A percentile compares a stretch with the other conserved stretches of the same genome.
Evolutionary conservation across 1,140 invertebrate genomes (phyloP).

Genomic region (Zelostemma sp.): DNA sequence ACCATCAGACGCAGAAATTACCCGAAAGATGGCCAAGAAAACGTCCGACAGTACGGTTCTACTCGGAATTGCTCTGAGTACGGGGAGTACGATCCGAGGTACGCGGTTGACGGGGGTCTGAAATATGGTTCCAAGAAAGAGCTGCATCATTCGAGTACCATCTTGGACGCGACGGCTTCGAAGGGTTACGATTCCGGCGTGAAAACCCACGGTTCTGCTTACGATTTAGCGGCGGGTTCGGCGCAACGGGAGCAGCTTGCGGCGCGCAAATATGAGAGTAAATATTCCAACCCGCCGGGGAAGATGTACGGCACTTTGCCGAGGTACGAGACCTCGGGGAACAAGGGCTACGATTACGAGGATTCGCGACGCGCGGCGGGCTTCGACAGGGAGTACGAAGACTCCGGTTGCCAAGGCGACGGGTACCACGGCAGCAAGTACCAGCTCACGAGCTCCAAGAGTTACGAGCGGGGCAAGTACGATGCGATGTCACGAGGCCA

Average conservation of each 20-base stretch:
- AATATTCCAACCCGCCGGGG: slow-evolving; percentile 54
- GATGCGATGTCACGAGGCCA: slow-evolving; percentile 55
- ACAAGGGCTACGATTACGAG: slow-evolving; percentile 58
- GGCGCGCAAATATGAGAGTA: slow-evolving; percentile 54
- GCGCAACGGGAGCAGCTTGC: slow-evolving; percentile 45
- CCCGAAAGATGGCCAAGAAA: slow-evolving; percentile 50
- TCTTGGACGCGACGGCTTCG: slow-evolving; percentile 45
- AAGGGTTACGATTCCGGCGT: slow-evolving; percentile 67
- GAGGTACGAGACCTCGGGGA: slow-evolving; percentile 55
- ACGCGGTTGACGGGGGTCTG: slow-evolving; percentile 64
- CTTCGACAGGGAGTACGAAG: slow-evolving; percentile 55
- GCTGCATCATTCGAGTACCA: slow-evolving; percentile 39
- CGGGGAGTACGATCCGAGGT: slow-evolving; percentile 59
- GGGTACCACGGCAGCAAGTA: slow-evolving; percentile 59
- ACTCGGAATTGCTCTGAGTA: slow-evolving; percentile 60
- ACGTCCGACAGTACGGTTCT: slow-evolving; percentile 56
- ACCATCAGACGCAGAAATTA: slow-evolving; percentile 52
- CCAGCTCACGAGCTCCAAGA: slow-evolving; percentile 64
- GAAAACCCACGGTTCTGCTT: slow-evolving; percentile 63
- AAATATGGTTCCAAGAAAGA: slow-evolving; percentile 66
- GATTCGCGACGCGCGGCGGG: slow-evolving; percentile 15
- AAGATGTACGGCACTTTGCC: slow-evolving; percentile 65
- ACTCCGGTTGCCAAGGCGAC: slow-evolving; percentile 48
- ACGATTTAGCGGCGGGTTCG: slow-evolving; percentile 54
- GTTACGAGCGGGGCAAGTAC: slow-evolving; percentile 65